Base-by-base conservation (phyloP, 2,797 vertebrate genomes). In the Acipenser oxyrinchus region DNA sequence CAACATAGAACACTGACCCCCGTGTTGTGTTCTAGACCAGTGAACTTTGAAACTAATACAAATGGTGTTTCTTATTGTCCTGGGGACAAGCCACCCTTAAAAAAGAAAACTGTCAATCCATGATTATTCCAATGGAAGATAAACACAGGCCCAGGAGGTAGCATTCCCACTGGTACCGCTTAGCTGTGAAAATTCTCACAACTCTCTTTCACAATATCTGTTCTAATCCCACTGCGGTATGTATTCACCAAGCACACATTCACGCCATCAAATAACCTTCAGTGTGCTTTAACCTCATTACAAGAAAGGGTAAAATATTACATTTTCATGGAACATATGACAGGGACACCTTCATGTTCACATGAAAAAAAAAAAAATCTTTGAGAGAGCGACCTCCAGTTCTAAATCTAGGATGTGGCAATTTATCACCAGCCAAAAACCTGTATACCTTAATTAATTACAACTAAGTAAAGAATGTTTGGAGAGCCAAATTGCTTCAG, bases 21-120 rank as follows among this genome's bases (percentile, higher is more conserved):
- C 80, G 86, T 82, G 82, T 72, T 68, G 79, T 83, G 88, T 90
- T 91, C 89, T 75, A 89, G 89, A 88, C 83, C 86, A 89, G 82
- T 90, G 89, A 90, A 88, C 89, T 89, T 86, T 88, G 86, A 90
- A 90, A 89, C 88, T 90, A 90, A 90, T 90, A 87, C 89, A 87
- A 90, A 57, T 86, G 83, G 79, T 86, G 86, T 85, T 90, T 84
- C 88, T 88, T 88, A 89, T 89, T 90, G 89, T 90, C 88, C 88
- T 81, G 81, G 81, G 87, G 86, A 89, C 75, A 75, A 88, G 80
- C 77, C 77, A 81, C 78, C 79, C 69, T 79, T 77, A 78, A 80
- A 83, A 84, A 80, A 80, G 80, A 81, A 86, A 82, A 77, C 87
- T 90, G 89, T 90, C 89, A 90, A 86, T 87, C 85, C 78, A 80